Base-by-base conservation (phyloP, 2,888 invertebrate genomes). In the Drosophila gaucha region DNA sequence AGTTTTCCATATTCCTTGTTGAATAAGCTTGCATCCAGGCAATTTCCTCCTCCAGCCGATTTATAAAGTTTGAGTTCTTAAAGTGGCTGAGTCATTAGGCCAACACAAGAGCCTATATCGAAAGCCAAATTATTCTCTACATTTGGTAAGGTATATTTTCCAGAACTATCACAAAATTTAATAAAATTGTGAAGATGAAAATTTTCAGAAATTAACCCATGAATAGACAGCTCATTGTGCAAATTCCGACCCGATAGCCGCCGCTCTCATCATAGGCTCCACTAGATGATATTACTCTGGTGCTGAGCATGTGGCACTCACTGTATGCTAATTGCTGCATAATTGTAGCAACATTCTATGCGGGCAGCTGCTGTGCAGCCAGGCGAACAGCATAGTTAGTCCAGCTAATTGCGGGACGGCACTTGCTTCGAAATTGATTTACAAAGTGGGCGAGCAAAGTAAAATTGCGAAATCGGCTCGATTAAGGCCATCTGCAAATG, bases 271-370 rank as follows among this genome's bases (percentile, higher is more conserved):
- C n/a, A 44, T n/a, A 9, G 22, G 49, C 39, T 41, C 24, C 30
- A 44, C 24, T 36, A 35, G 51, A 10, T 41, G 78, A 80, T 80
- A n/a, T n/a, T n/a, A n/a, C n/a, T n/a, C n/a, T n/a, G n/a, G n/a
- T n/a, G n/a, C n/a, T n/a, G n/a, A n/a, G n/a, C n/a, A n/a, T n/a
- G 79, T 70, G 67, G 62, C 63, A 55, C 66, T 72, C 78, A 67
- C 75, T 78, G 62, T 70, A 83, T 72, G 78, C 80, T 80, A 86
- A 86, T 86, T 83, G 78, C 69, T 67, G 64, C 70, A 75, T 78
- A 73, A 75, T 75, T 73, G 69, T 67, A 46, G 55, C 59, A 69
- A 52, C 66, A 50, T 71, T 70, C 67, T 73, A 67, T 66, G 44
- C 49, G 50, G 24, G 41, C 24, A 63, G 59, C 63, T 49, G 56